Evolutionary conservation across 2,888 invertebrate species (phyloP).

Genomic region (Sepioteuthis lessoniana): DNA sequence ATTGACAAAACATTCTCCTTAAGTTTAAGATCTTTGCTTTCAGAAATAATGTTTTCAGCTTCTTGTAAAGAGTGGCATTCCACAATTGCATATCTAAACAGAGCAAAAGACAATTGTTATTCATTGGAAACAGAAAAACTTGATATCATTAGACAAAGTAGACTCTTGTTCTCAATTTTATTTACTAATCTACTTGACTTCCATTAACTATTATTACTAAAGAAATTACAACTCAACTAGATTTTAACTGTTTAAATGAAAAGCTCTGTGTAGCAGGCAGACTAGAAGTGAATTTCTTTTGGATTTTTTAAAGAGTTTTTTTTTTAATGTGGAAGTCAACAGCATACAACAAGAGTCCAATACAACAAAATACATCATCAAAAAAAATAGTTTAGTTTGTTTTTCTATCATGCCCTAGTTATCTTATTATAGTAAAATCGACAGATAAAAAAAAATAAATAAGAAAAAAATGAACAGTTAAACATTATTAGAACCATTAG

Average conservation of each 20-base stretch:
- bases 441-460: background rate
- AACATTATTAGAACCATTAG: background rate
- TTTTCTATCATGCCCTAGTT: no score
- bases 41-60: background rate
- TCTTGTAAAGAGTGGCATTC: conserved; percentile 42
- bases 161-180: background rate
- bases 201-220: background rate
- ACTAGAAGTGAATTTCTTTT: background rate
- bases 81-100: conserved; percentile 34
- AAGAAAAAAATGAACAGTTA: background rate
- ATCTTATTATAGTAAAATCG: background rate
- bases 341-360: background rate
- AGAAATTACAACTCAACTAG: background rate
- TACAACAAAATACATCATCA: background rate
- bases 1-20: background rate
- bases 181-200: background rate
- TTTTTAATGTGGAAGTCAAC: background rate
- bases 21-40: conserved; percentile 36
- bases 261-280: background rate
- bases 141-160: background rate
- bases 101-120: background rate
- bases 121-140: background rate
- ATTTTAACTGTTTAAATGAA: background rate
- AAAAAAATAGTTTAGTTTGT: no score
- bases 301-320: no score